Evolutionary conservation across 2,888 invertebrate genomes (phyloP).

Genomic region (Stegophylla sp.): DNA sequence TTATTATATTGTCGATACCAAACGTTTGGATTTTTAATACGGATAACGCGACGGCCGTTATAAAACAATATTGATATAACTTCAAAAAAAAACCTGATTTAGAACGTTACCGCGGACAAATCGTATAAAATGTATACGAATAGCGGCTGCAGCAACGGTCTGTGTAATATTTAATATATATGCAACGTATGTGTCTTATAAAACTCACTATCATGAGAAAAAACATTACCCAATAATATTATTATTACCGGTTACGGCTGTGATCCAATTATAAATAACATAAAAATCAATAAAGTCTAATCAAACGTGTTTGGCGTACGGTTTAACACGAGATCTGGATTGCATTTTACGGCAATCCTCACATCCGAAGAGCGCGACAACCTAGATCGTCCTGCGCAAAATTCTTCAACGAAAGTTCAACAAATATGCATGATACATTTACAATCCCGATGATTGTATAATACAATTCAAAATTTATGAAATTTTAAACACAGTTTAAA

Average conservation of each 20-base stretch:
- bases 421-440: not conserved
- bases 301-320: conserved; percentile 16
- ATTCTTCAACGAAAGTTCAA: not conserved
- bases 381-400: not conserved
- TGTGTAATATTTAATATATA: not conserved
- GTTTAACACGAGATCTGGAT: conserved; percentile 3
- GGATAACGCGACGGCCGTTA: not conserved
- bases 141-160: not conserved
- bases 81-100: conserved; percentile 42
- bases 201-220: conserved; percentile 11
- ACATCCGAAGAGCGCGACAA: no score
- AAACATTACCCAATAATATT: conserved; percentile 25
- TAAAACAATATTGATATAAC: conserved; percentile 2
- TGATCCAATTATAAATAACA: conserved; percentile 29
- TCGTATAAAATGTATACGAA: conserved; percentile 11
- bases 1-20: not conserved
- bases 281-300: conserved; percentile 33
- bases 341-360: not conserved
- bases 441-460: no score
- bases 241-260: conserved; percentile 26
- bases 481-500: no score
- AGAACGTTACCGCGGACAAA: not conserved
- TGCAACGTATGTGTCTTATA: not conserved
- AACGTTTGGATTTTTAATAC: not conserved
- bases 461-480: no score